Conservation (phyloP, 2,888 invertebrate genomes). For the Leucophora obtusa region DNA sequence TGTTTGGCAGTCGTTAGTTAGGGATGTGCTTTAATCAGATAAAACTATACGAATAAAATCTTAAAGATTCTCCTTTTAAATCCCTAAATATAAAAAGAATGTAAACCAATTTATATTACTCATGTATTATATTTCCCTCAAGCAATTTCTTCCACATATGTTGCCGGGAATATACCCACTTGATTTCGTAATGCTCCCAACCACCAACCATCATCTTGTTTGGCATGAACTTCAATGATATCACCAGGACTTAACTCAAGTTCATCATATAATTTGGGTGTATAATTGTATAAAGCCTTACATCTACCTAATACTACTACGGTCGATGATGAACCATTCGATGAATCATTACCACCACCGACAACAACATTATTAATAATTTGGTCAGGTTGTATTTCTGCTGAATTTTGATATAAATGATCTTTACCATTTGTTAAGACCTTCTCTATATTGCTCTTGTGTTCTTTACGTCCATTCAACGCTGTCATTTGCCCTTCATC, state of each 20-base stretch:
- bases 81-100: conserved; percentile 36
- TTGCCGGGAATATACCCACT: conserved; percentile 95
- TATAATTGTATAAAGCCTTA: conserved; percentile 91
- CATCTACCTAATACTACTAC: conserved; percentile 83
- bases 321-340: conserved; percentile 27
- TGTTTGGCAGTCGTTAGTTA: conserved; percentile 35
- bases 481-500: conserved; percentile 70
- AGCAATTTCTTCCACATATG: conserved; percentile 91
- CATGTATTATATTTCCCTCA: conserved; percentile 53
- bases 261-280: conserved; percentile 92
- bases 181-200: conserved; percentile 88
- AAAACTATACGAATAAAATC: neutral
- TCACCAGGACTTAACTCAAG: conserved; percentile 88
- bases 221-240: conserved; percentile 91
- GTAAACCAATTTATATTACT: conserved; percentile 34
- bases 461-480: conserved; percentile 58
- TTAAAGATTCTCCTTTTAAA: conserved; percentile 26
- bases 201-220: conserved; percentile 97
- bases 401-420: conserved; percentile 65
- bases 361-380: conserved; percentile 35
- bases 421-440: conserved; percentile 58
- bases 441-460: conserved; percentile 64
- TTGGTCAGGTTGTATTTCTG: conserved; percentile 53
- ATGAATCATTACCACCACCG: neutral
- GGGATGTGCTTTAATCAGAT: conserved; percentile 1